A percentile compares a stretch with the other conserved stretches of the same genome.
Evolutionary conservation across 2,888 invertebrate genomes (phyloP).

Genomic region (Ophion ellenae): DNA sequence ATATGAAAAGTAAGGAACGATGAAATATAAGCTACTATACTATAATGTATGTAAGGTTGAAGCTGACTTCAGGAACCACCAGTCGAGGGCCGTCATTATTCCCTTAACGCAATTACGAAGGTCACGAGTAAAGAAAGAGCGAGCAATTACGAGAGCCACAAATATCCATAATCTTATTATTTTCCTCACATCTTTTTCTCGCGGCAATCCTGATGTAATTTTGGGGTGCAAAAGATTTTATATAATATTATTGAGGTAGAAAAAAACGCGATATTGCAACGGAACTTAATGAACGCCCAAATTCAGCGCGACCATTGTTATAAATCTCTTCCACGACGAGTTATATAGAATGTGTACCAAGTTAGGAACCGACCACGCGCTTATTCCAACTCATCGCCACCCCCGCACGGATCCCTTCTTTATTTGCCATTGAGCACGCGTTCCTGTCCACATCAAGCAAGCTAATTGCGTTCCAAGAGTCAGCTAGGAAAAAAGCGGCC

Average conservation of each 20-base stretch:
- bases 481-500: constrained; percentile 9
- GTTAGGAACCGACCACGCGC: not conserved
- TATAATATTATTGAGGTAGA: not conserved
- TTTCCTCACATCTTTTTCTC: not conserved
- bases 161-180: constrained; percentile 4
- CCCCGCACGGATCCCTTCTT: constrained; percentile 16
- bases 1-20: not conserved
- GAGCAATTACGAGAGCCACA: not conserved
- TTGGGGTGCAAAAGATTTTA: not conserved
- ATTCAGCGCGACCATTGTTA: not conserved
- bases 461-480: constrained; percentile 47
- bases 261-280: constrained; percentile 8
- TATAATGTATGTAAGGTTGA: not conserved
- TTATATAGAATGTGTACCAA: not conserved
- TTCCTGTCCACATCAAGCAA: constrained; percentile 26
- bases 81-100: not conserved
- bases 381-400: constrained; percentile 8
- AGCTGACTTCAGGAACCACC: not conserved
- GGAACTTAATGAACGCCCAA: not conserved
- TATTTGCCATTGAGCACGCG: not conserved
- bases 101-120: not conserved
- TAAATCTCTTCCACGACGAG: not conserved
- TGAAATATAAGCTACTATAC: not conserved
- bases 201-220: not conserved
- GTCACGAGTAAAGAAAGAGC: not conserved